phyloP scores from a whole-genome alignment of 1,140 invertebrate species.

The Drosophila sp. region DNA sequence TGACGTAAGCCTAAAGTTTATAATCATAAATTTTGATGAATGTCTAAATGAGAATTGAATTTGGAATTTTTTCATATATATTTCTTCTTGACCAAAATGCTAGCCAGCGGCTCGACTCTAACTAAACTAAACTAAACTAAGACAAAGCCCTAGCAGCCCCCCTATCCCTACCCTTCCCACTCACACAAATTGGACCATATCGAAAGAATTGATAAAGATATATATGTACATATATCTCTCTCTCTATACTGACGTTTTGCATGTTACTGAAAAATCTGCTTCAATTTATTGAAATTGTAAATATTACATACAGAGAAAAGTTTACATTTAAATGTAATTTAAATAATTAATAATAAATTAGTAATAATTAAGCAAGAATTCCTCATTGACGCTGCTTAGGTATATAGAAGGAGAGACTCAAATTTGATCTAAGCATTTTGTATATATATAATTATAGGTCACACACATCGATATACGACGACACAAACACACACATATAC shows the following conservation, averaged over 20 bases:
- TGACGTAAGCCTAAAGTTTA: conserved; percentile 19
- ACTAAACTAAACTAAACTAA: conserved; percentile 23
- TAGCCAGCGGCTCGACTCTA: conserved; percentile 38
- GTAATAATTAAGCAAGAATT: conserved; percentile 51
- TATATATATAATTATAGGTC: conserved; percentile 61
- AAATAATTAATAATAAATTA: conserved; percentile 64
- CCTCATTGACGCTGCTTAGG: conserved; percentile 76
- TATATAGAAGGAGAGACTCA: conserved; percentile 33
- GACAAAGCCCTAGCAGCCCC: conserved; percentile 41
- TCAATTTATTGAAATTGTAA: conserved; percentile 62
- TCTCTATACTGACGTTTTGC: conserved; percentile 68
- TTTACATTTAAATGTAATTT: conserved; percentile 50
- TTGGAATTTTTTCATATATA: conserved; percentile 34
- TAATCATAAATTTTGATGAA: conserved; percentile 15
- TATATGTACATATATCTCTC: conserved; percentile 10
- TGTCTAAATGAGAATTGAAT: background rate
- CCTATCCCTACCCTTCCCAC: background rate
- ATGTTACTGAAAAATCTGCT: conserved; percentile 81
- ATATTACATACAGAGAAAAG: background rate
- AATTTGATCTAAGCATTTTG: conserved; percentile 53
- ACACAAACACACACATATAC: conserved; percentile 23
- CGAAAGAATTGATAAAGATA: conserved; percentile 3
- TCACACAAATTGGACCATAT: background rate
- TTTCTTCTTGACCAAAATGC: conserved; percentile 21
- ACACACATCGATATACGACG: conserved; percentile 60